Conservation (phyloP, 2,797 vertebrate species). For the Gymnocypris eckloni region DNA sequence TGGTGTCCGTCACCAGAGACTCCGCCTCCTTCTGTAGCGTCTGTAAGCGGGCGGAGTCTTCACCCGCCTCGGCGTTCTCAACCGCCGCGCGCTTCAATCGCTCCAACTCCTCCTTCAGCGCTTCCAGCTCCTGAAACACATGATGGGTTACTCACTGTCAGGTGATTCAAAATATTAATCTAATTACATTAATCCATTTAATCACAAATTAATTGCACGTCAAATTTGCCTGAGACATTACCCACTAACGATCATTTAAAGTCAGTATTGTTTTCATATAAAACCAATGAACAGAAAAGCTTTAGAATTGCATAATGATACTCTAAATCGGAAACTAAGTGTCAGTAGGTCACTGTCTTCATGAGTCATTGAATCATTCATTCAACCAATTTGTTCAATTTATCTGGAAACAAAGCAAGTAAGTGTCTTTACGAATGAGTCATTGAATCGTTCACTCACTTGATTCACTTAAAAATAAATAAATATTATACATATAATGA, state of each 20-base stretch:
- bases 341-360: background rate
- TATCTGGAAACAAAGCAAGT: background rate
- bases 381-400: background rate
- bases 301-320: background rate
- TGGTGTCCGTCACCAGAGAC: conserved; percentile 78
- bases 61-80: conserved; percentile 51
- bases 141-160: background rate
- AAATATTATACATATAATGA: background rate
- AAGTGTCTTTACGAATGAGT: background rate
- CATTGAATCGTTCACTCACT: background rate
- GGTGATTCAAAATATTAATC: too few relatives aligned
- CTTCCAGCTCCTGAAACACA: conserved; percentile 76
- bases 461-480: background rate
- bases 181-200: too few relatives aligned
- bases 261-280: background rate
- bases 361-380: background rate
- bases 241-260: background rate
- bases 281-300: background rate
- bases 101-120: conserved; percentile 74
- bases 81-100: conserved; percentile 70
- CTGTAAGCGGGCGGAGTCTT: conserved; percentile 57
- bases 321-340: background rate
- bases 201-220: background rate
- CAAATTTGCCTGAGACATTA: background rate
- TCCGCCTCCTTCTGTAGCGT: conserved; percentile 77